phyloP scores from a whole-genome alignment of 2,888 invertebrate species.

The Conchocele bisecta region DNA sequence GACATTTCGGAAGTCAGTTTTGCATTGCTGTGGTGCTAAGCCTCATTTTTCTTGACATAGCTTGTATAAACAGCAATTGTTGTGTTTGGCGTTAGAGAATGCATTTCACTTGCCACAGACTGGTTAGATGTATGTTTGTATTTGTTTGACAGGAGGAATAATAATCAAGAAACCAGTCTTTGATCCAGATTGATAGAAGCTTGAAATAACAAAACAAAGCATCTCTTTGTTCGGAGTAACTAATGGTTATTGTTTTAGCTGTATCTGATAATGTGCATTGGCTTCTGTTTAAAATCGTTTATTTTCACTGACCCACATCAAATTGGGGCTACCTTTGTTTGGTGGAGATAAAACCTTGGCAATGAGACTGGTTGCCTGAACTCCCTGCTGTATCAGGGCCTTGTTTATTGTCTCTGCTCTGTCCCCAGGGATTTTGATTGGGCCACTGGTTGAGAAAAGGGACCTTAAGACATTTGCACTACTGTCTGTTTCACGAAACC shows the following conservation, averaged over 20 bases:
- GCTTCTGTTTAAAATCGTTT: slow-evolving; percentile 51
- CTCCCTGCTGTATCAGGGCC: slow-evolving; percentile 44
- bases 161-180: slow-evolving; percentile 54
- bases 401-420: slow-evolving; percentile 52
- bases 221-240: slow-evolving; percentile 49
- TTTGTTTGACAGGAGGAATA: slow-evolving; percentile 59
- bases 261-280: slow-evolving; percentile 46
- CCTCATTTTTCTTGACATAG: no score
- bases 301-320: slow-evolving; percentile 62
- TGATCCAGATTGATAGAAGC: slow-evolving; percentile 58
- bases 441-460: no score
- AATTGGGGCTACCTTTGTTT: slow-evolving; percentile 55
- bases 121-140: slow-evolving; percentile 51
- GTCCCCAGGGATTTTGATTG: no score
- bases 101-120: slow-evolving; percentile 47
- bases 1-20: no score
- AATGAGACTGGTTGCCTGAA: slow-evolving; percentile 45
- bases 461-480: no score
- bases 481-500: no score
- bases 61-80: slow-evolving; percentile 52
- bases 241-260: slow-evolving; percentile 60
- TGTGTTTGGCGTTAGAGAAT: slow-evolving; percentile 53
- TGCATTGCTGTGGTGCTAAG: no score
- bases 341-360: no score
- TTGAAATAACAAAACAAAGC: slow-evolving; percentile 60